phyloP scores from a whole-genome alignment of 2,797 vertebrate species.

The Dermochelys coriacea region DNA sequence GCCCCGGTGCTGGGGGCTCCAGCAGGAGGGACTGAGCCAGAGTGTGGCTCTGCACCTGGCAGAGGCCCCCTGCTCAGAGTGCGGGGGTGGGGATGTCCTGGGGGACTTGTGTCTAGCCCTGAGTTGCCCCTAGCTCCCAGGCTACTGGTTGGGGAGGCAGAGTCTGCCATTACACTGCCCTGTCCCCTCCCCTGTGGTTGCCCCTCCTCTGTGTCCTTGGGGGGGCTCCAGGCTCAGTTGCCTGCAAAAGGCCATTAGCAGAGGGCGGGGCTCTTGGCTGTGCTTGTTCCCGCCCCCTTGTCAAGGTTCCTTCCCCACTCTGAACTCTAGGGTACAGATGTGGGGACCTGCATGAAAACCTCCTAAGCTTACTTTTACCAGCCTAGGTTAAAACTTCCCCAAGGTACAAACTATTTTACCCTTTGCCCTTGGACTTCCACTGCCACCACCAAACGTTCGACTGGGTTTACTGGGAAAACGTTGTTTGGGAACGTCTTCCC shows the following conservation, averaged over 20 bases:
- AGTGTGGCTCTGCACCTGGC: not conserved
- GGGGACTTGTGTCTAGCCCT: not conserved
- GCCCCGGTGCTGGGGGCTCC: not conserved
- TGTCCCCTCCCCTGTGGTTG: not conserved
- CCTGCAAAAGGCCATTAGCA: not conserved
- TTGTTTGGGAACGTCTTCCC: too few species aligned
- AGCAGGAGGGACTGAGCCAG: not conserved
- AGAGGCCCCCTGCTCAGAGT: not conserved
- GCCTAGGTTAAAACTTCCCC: too few species aligned
- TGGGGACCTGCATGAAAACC: too few species aligned
- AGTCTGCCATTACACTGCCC: not conserved
- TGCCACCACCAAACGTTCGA: too few species aligned
- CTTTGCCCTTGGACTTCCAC: too few species aligned
- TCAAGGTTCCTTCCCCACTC: too few species aligned
- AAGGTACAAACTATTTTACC: too few species aligned
- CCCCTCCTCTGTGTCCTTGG: not conserved
- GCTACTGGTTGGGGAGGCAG: not conserved
- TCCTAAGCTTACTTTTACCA: too few species aligned
- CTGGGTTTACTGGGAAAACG: too few species aligned
- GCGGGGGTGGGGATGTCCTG: too few species aligned
- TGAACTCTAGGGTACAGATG: too few species aligned
- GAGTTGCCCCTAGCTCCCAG: not conserved
- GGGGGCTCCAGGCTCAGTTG: not conserved
- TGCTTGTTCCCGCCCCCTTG: not conserved
- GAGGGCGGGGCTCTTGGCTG: not conserved